Percentiles rank a stretch among this genome's conserved stretches.
These are phyloP conservation scores for Manis crassicaudata DNA, from an alignment of 2,797 vertebrate genomes.

Conservation along the genomic window DNA sequence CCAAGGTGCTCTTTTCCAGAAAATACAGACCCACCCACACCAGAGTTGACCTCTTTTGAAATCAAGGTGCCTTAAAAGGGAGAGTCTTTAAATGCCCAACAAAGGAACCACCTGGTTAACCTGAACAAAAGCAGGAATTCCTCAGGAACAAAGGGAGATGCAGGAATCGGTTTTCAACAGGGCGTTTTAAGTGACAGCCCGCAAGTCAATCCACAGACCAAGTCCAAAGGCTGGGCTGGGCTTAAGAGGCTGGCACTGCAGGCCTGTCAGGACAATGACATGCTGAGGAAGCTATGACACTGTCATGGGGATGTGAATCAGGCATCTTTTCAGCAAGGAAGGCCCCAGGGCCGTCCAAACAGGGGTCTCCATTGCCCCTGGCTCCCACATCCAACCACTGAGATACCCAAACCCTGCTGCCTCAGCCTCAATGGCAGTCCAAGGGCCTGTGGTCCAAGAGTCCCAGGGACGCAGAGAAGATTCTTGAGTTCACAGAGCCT, in stretches of 20 bases:
- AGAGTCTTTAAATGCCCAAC: neutral
- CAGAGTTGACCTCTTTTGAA: neutral
- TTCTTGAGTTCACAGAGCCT: neutral
- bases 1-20: neutral
- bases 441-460: neutral
- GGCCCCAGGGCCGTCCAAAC: neutral
- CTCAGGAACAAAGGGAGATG: neutral
- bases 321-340: accelerated
- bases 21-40: neutral
- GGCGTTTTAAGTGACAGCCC: neutral
- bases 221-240: neutral
- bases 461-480: neutral
- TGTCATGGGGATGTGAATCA: neutral
- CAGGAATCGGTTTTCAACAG: neutral
- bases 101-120: neutral
- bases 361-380: neutral
- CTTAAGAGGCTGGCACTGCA: neutral
- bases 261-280: neutral
- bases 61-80: neutral
- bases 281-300: neutral
- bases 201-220: neutral
- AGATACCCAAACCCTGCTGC: neutral
- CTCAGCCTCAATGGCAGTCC: neutral
- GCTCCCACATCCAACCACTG: neutral
- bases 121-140: neutral